phyloP scores from a whole-genome alignment of 2,113 vertebrate species.

The Ploceus nigricollis region DNA sequence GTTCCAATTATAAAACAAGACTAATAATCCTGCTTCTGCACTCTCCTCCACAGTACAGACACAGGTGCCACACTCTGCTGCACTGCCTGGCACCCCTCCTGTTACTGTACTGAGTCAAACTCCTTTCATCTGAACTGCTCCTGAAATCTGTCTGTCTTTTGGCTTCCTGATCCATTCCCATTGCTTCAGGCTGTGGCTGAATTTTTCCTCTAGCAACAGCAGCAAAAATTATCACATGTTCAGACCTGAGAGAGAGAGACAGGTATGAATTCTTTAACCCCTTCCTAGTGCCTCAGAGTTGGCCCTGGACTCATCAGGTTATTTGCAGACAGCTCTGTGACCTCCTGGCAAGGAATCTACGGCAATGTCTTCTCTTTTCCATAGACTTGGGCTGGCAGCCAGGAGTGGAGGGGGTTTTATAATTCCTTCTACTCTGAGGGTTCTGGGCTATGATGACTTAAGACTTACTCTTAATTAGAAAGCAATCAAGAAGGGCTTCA shows the following conservation, averaged over 20 bases:
- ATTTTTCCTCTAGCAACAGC: not conserved
- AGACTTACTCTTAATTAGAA: conserved; percentile 28
- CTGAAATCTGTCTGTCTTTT: not conserved
- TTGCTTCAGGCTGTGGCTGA: not conserved
- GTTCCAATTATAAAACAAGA: not conserved
- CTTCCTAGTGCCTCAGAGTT: not conserved
- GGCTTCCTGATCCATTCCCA: not conserved
- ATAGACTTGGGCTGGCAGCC: not conserved
- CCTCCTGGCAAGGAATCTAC: not conserved
- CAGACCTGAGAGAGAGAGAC: not conserved
- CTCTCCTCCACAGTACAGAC: not conserved
- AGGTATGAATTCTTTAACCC: not conserved
- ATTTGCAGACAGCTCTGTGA: not conserved
- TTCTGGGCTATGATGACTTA: not conserved
- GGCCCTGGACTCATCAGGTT: not conserved
- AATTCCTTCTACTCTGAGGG: not conserved
- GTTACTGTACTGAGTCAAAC: not conserved
- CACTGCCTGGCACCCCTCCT: not conserved
- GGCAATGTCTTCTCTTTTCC: not conserved
- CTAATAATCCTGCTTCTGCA: not conserved
- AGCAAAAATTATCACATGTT: not conserved
- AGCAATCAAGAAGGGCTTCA: not conserved
- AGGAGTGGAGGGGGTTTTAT: not conserved
- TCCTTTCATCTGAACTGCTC: not conserved
- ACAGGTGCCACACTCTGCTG: not conserved